Evolutionary conservation across 2,113 vertebrate genomes (phyloP).

Genomic region (Tachycineta bicolor): DNA sequence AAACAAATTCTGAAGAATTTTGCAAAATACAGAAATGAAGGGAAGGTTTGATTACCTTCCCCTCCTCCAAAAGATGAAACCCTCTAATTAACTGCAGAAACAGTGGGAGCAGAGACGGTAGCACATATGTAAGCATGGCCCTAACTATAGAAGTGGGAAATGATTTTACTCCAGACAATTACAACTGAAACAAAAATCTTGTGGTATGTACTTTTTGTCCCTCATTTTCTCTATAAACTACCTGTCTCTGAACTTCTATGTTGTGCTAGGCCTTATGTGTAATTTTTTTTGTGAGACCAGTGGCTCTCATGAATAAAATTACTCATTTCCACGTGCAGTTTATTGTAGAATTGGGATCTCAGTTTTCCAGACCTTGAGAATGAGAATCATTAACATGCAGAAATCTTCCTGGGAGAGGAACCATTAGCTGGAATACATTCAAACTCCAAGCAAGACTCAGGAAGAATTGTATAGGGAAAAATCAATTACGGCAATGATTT

Average conservation of each 20-base stretch:
- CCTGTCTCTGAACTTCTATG: background rate
- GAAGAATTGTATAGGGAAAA: background rate
- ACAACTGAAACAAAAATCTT: background rate
- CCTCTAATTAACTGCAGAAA: background rate
- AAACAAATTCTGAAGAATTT: background rate
- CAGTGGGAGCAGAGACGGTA: background rate
- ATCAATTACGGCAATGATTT: background rate
- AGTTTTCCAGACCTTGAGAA: background rate
- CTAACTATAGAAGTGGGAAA: background rate
- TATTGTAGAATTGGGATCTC: background rate
- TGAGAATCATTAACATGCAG: background rate
- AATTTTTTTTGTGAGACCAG: background rate
- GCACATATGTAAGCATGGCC: accelerated
- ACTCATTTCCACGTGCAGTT: background rate
- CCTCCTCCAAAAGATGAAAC: background rate
- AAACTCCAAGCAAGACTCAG: background rate
- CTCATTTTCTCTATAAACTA: background rate
- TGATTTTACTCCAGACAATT: background rate
- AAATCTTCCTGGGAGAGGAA: background rate
- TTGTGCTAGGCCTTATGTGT: background rate
- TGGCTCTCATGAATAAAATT: background rate
- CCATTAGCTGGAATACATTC: background rate
- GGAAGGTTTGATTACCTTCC: background rate
- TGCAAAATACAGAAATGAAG: background rate
- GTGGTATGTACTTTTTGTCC: background rate